Base-by-base conservation (phyloP, 2,797 vertebrate genomes). In the Anabas testudineus region DNA sequence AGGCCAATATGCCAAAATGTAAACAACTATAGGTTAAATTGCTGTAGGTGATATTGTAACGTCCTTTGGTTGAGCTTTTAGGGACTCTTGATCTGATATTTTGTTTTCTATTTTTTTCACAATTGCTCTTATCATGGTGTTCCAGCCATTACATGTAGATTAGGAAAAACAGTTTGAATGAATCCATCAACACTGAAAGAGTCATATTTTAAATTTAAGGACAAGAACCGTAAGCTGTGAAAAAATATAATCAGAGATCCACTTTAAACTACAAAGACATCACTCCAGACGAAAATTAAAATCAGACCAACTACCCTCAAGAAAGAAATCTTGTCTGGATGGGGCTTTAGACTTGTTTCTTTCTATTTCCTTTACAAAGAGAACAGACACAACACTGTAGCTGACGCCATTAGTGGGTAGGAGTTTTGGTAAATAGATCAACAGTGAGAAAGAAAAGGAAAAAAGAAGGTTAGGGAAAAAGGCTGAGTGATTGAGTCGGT, bases 401-500 rank as follows among this genome's bases (percentile, higher is more conserved):
- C 3, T 41, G 16, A 63, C 26, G 21, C 14, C 12, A 51, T 13
- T 18, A 15, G 34, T 8, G 19, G n/a, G 24, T 28, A 42, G 56
- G 43, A 60, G 61, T 53, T 74, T 26, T 59, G 32, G 37, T 26
- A 47, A 51, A 46, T n/a, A n/a, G 39, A 67, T 54, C 59, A 53
- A 42, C 36, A 48, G 42, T 13, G 16, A 32, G 30, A 52, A 26
- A 51, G 41, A 28, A 47, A 13, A 48, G 14, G 22, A 58, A 37
- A 47, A 55, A 46, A 16, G 41, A 48, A 22, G 45, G 22, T 64
- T 34, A 45, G 46, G 41, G 34, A 52, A 39, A n/a, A 14, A 65
- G 49, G 32, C 41, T 36, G 45, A 71, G 61, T 22, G 32, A 66
- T 48, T 69, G 67, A 60, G 28, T 71, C 49, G 21, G 53, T 66